Percentiles rank a stretch among this genome's conserved stretches.
These are phyloP conservation scores for Haliclystus octoradiatus DNA, from an alignment of 30 jellyfish, hydroid and myxozoan species.

Conservation along the genomic window DNA sequence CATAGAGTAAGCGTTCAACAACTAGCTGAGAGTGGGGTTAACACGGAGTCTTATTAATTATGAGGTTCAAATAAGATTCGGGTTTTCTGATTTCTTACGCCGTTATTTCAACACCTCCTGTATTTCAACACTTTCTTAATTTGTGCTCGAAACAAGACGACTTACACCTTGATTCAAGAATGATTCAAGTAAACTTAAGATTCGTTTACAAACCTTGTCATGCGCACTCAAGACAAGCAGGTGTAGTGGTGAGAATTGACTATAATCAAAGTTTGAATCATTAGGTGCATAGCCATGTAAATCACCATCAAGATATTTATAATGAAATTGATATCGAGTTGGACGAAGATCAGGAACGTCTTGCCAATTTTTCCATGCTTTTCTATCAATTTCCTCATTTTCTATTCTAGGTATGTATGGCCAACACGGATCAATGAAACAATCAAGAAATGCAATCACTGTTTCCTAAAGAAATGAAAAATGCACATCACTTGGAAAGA, in stretches of 20 bases:
- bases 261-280: slow-evolving; percentile 24
- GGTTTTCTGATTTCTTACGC: too few species aligned
- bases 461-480: slow-evolving; percentile 70
- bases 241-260: slow-evolving; percentile 41
- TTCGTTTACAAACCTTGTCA: slow-evolving; percentile 44
- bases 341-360: too few species aligned
- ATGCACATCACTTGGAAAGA: too few species aligned
- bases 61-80: too few species aligned
- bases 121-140: too few species aligned
- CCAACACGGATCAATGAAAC: slow-evolving; percentile 84
- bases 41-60: too few species aligned
- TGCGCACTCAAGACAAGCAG: slow-evolving; percentile 41
- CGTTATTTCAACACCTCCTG: too few species aligned
- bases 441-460: slow-evolving; percentile 71
- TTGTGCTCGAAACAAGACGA: too few species aligned
- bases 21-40: too few species aligned
- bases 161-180: too few species aligned
- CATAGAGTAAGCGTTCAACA: too few species aligned
- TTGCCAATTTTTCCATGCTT: slow-evolving; percentile 53
- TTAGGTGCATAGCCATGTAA: slow-evolving; percentile 48
- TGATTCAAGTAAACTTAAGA: too few species aligned
- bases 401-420: slow-evolving; percentile 31
- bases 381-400: slow-evolving; percentile 26
- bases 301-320: slow-evolving; percentile 76
- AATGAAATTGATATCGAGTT: slow-evolving; percentile 58